phyloP scores from a whole-genome alignment of 2,888 invertebrate species.

The Balanococcus diminutus region DNA sequence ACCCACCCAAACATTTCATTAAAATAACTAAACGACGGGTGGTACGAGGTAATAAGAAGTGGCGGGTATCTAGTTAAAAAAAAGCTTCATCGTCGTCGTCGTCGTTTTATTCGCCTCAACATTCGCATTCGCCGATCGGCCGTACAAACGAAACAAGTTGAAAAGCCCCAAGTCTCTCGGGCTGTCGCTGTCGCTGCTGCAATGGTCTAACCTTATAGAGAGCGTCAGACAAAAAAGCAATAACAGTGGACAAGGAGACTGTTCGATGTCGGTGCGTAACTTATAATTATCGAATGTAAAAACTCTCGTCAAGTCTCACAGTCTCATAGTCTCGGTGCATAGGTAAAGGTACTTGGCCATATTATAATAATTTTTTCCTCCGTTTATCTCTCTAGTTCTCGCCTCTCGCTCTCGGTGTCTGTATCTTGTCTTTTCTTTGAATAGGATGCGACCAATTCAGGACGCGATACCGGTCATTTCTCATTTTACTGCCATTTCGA shows the following conservation, averaged over 20 bases:
- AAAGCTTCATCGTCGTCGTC: neutral
- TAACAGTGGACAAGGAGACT: constrained; percentile 1
- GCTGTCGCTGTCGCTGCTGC: too few relatives aligned
- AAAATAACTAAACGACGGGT: neutral
- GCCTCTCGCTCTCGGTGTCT: too few relatives aligned
- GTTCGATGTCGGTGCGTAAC: constrained; percentile 47
- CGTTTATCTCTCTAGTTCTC: neutral
- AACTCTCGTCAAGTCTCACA: too few relatives aligned
- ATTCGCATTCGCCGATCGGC: neutral
- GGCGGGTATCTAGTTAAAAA: neutral
- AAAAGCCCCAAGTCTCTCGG: too few relatives aligned
- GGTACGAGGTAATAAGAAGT: neutral
- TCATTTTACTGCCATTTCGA: constrained; percentile 53
- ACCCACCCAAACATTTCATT: neutral
- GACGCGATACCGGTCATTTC: constrained; percentile 41
- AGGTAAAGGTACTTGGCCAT: constrained; percentile 39
- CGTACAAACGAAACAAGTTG: too few relatives aligned
- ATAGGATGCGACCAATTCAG: neutral
- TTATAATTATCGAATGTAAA: constrained; percentile 55
- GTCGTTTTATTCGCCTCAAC: neutral
- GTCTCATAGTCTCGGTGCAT: too few relatives aligned
- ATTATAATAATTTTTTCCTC: constrained; percentile 10
- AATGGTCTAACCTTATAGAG: neutral
- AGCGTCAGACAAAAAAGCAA: constrained; percentile 46
- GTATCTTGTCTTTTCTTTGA: neutral